A percentile compares a stretch with the other conserved stretches of the same genome.
Conservation (phyloP, 2,888 invertebrate genomes). For the Leptothorax acervorum region DNA sequence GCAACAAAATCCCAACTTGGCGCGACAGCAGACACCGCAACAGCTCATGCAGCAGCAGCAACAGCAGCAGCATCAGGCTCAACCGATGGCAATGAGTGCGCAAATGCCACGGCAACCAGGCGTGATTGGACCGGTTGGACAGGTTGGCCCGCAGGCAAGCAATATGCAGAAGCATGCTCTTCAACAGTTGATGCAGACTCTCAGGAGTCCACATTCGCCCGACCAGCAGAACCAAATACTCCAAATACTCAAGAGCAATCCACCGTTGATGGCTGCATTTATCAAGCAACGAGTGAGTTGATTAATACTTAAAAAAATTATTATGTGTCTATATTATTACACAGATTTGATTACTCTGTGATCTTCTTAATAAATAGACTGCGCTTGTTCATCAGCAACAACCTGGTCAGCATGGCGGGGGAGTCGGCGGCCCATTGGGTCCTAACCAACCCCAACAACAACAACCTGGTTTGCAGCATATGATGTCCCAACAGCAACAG, state of each 20-base stretch:
- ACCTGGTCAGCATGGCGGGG: slow-evolving; percentile 81
- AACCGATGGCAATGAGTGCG: slow-evolving; percentile 81
- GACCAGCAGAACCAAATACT: slow-evolving; percentile 97
- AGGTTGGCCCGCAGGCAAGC: slow-evolving; percentile 86
- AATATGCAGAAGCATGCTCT: slow-evolving; percentile 89
- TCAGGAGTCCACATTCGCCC: slow-evolving; percentile 95
- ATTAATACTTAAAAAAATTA: neutral
- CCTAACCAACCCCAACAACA: slow-evolving; percentile 84
- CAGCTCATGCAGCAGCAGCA: slow-evolving; percentile 85
- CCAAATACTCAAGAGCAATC: slow-evolving; percentile 96
- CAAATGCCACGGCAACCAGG: slow-evolving; percentile 83
- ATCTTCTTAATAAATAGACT: slow-evolving; percentile 72
- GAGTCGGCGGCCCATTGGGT: slow-evolving; percentile 80
- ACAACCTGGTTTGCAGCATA: slow-evolving; percentile 84
- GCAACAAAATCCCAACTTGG: slow-evolving; percentile 84
- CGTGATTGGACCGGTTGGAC: slow-evolving; percentile 83
- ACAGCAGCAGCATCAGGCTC: slow-evolving; percentile 77
- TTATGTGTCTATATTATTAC: neutral
- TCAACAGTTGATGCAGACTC: slow-evolving; percentile 93
- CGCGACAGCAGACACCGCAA: slow-evolving; percentile 85
- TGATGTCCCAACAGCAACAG: slow-evolving; percentile 86
- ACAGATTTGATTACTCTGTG: slow-evolving; percentile 52
- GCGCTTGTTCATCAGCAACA: slow-evolving; percentile 82
- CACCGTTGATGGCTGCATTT: slow-evolving; percentile 97
- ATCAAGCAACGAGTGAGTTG: slow-evolving; percentile 91